Evolutionary conservation across 2,797 vertebrate genomes (phyloP).

Genomic region (Coendou prehensilis): DNA sequence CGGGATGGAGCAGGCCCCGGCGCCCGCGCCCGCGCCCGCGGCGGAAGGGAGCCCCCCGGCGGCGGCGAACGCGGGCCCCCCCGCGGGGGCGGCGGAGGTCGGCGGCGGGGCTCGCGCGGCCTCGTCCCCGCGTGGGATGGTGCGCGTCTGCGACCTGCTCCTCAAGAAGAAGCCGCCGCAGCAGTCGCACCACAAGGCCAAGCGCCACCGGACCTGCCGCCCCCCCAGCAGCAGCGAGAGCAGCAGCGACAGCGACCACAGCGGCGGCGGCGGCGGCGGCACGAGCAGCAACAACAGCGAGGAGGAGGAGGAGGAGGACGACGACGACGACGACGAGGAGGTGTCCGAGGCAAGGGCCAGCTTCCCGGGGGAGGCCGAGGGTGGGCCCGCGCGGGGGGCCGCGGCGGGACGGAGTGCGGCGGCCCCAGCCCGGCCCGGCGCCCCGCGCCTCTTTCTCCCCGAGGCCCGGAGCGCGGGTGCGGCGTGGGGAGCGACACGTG

Average conservation of each 20-base stretch:
- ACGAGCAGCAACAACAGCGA: constrained; percentile 86
- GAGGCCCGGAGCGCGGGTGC: constrained; percentile 57
- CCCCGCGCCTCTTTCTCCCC: neutral
- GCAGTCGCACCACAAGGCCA: constrained; percentile 85
- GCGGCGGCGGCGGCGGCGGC: constrained; percentile 80
- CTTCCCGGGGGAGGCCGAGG: constrained; percentile 65
- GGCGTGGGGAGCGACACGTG: neutral
- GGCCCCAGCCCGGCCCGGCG: neutral
- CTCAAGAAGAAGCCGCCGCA: constrained; percentile 88
- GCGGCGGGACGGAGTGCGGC: constrained; percentile 58
- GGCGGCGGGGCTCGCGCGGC: constrained; percentile 72
- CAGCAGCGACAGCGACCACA: constrained; percentile 84
- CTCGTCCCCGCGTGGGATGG: constrained; percentile 86
- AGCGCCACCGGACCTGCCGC: constrained; percentile 87
- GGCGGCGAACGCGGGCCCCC: constrained; percentile 66
- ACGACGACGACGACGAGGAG: constrained; percentile 89
- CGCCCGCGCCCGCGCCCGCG: constrained; percentile 79
- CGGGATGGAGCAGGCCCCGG: constrained; percentile 82
- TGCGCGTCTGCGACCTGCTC: constrained; percentile 89
- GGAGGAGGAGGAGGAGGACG: constrained; percentile 86
- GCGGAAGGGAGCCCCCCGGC: constrained; percentile 84
- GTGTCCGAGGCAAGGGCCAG: constrained; percentile 89
- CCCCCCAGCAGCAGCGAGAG: constrained; percentile 86
- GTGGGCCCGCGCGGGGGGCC: constrained; percentile 15
- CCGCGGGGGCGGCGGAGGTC: constrained; percentile 75